phyloP scores from a whole-genome alignment of 92 coral and sea anemone genomes.

The Anthopleura xanthogrammica region DNA sequence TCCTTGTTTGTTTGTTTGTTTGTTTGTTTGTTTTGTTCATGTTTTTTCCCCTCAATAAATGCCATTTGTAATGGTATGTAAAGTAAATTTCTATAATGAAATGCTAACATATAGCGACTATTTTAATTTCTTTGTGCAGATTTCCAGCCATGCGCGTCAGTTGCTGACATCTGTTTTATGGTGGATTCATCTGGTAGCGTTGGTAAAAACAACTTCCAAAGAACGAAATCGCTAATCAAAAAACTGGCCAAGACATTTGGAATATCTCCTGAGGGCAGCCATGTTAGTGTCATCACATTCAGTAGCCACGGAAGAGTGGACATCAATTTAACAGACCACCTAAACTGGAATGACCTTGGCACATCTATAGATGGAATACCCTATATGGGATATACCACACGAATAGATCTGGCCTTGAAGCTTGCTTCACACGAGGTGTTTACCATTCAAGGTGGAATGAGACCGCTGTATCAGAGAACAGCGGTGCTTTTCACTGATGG shows the following conservation, averaged over 20 bases:
- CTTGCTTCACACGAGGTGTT: slow-evolving; percentile 23
- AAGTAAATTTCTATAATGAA: too few relatives aligned
- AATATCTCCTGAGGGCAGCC: slow-evolving; percentile 45
- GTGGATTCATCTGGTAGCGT: slow-evolving; percentile 75
- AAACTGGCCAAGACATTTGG: slow-evolving; percentile 45
- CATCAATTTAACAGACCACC: slow-evolving; percentile 38
- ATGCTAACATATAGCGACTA: too few relatives aligned
- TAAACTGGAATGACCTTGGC: slow-evolving; percentile 10
- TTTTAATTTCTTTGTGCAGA: too few relatives aligned
- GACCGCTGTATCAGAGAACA: background rate
- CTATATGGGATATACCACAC: slow-evolving; percentile 35
- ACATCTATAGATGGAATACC: slow-evolving; percentile 40
- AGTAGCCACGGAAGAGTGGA: slow-evolving; percentile 38
- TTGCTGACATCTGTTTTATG: slow-evolving; percentile 65
- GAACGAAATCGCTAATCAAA: slow-evolving; percentile 35
- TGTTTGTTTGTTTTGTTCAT: too few relatives aligned
- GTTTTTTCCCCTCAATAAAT: too few relatives aligned
- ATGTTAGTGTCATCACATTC: slow-evolving; percentile 44
- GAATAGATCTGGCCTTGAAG: slow-evolving; percentile 55
- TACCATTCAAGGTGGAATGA: slow-evolving; percentile 14
- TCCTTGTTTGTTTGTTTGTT: too few relatives aligned
- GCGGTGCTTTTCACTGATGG: slow-evolving; percentile 37
- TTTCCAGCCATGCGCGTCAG: background rate
- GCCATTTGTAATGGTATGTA: too few relatives aligned
- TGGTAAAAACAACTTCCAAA: slow-evolving; percentile 37